A percentile compares a stretch with the other conserved stretches of the same genome.
phyloP scores from a whole-genome alignment of 2,113 vertebrate genomes.

The human (Homo sapiens) region DNA sequence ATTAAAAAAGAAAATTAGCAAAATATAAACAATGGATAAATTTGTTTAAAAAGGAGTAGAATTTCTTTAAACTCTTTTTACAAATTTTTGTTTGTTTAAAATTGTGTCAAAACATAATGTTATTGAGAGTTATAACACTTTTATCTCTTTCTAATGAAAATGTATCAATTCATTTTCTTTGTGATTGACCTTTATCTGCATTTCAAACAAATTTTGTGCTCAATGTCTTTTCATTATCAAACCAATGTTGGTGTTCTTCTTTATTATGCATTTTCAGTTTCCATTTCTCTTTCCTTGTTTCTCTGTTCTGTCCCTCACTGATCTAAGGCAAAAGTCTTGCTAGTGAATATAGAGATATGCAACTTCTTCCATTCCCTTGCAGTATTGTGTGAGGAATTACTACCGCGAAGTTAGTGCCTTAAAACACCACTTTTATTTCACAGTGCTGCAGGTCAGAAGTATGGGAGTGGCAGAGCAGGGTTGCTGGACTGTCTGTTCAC shows the following conservation, averaged over 20 bases:
- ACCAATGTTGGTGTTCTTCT: not conserved
- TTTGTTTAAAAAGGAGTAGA: not conserved
- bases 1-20: not conserved
- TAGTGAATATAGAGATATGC: not conserved
- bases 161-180: not conserved
- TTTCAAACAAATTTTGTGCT: not conserved
- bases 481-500: not conserved
- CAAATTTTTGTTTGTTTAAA: not conserved
- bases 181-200: not conserved
- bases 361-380: not conserved
- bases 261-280: not conserved
- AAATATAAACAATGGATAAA: not conserved
- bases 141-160: not conserved
- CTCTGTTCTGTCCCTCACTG: not conserved
- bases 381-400: not conserved
- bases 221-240: not conserved
- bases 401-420: not conserved
- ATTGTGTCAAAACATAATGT: not conserved
- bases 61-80: not conserved
- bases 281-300: not conserved
- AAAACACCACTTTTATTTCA: not conserved
- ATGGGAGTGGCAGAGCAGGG: fast-evolving
- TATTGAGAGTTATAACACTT: not conserved
- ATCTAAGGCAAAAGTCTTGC: not conserved
- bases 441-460: not conserved